Percentiles rank a stretch among this genome's conserved stretches.
Evolutionary conservation across 2,888 invertebrate genomes (phyloP).

Genomic region (Acanthosepion esculentum): DNA sequence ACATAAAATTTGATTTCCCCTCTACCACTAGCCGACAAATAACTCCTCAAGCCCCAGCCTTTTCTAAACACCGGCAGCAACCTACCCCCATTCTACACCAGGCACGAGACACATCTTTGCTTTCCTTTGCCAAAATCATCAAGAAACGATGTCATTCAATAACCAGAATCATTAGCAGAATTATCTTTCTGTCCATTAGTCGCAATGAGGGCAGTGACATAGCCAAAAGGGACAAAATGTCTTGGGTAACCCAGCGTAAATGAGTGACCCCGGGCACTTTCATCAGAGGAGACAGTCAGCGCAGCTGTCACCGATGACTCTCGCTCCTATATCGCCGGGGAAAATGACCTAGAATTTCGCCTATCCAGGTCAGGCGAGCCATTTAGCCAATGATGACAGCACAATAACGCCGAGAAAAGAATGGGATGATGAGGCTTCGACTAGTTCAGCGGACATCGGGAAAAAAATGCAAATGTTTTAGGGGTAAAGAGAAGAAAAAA

Average conservation of each 20-base stretch:
- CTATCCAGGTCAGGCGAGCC: background rate
- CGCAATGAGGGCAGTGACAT: background rate
- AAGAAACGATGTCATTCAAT: background rate
- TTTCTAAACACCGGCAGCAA: background rate
- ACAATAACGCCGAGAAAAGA: background rate
- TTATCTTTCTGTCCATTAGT: background rate
- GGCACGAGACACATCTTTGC: background rate
- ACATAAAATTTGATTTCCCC: background rate
- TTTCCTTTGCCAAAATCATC: background rate
- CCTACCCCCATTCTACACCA: background rate
- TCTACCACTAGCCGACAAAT: background rate
- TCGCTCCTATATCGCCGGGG: background rate
- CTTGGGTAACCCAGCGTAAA: background rate
- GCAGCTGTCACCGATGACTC: background rate
- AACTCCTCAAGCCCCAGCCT: background rate
- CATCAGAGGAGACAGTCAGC: background rate
- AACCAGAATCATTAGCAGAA: slow-evolving; percentile 33
- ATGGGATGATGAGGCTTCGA: background rate
- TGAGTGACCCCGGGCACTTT: slow-evolving; percentile 33
- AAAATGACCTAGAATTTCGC: background rate
- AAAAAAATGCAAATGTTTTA: too few species aligned
- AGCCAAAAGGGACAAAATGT: slow-evolving; percentile 3
- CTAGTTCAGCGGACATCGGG: too few species aligned
- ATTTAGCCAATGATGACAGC: background rate
- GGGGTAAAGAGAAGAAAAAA: too few species aligned